Base-by-base conservation (phyloP, 1,140 invertebrate species). In the Cydia splendana region DNA sequence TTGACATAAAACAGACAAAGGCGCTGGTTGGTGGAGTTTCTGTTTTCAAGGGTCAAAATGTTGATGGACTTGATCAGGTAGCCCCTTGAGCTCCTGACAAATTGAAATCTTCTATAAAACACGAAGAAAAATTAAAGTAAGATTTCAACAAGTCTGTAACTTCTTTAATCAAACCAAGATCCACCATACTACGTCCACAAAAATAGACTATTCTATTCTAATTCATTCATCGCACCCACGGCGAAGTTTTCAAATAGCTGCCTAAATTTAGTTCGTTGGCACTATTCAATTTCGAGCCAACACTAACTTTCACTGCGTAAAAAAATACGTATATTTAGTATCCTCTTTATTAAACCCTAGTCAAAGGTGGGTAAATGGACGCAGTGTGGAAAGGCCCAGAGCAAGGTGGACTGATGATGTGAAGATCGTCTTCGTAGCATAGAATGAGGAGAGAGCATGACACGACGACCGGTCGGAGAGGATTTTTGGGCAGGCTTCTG, bases 211-310 rank as follows among this genome's bases (percentile, higher is more conserved):
- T 20, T 30, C n/a, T 51, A 75, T 57, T 75, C 24, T 51, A 75
- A 75, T 75, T 53, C 51, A 75, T 75, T 77, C 78, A 69, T 76
- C 77, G 48, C 48, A 42, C n/a, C 67, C 75, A 62, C 24, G 75
- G 57, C 65, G 62, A 83, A 84, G 76, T 84, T 84, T 83, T 67
- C 76, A 79, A 81, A 82, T 81, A 81, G 82, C 71, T 81, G 45
- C 77, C 80, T 76, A 81, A 82, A 75, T 81, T 76, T 80, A 79
- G 76, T 79, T 75, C 57, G 74, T 62, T 62, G 57, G 57, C 20
- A 62, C 57, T 62, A 62, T 62, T 62, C 57, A 62, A n/a, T 62
- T 62, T 62, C 18, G 18, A 20, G 57, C 57, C 57, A 24, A 62
- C n/a, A 57, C 53, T 4, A 62, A 62, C 18, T 62, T 62, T 62